Evolutionary conservation across 2,888 invertebrate species (phyloP).

Genomic region (Lasioglossum calceatum): DNA sequence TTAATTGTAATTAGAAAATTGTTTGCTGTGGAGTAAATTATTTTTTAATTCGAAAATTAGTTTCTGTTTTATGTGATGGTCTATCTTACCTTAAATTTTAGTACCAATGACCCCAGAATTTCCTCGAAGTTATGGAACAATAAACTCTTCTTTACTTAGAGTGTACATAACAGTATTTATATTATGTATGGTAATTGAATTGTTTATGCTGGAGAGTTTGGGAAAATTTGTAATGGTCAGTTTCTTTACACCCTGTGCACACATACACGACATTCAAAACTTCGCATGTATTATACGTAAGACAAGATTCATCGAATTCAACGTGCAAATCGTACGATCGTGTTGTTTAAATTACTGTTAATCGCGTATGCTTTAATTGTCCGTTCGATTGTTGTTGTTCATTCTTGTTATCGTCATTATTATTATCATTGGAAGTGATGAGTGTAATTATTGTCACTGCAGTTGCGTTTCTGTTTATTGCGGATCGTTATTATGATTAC

Average conservation of each 20-base stretch:
- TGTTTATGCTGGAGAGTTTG: background rate
- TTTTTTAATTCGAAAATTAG: background rate
- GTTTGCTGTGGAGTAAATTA: background rate
- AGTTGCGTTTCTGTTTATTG: conserved; percentile 26
- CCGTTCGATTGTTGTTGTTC: conserved; percentile 47
- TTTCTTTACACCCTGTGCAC: conserved; percentile 22
- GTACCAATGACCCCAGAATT: background rate
- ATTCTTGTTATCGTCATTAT: conserved; percentile 47
- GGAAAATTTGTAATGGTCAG: too few species aligned
- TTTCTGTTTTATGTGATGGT: background rate
- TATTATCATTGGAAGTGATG: conserved; percentile 29
- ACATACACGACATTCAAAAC: conserved; percentile 31
- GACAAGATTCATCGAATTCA: conserved; percentile 39
- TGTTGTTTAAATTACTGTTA: conserved; percentile 47
- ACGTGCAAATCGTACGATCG: conserved; percentile 39
- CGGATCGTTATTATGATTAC: conserved; percentile 31
- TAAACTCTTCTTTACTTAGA: background rate
- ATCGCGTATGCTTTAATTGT: conserved; percentile 50
- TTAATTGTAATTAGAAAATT: background rate
- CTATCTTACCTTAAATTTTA: too few species aligned
- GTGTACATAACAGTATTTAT: background rate
- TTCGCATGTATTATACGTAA: conserved; percentile 23
- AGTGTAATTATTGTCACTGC: conserved; percentile 18
- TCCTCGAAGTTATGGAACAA: background rate
- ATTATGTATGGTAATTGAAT: background rate